Base-by-base conservation (phyloP, 2,888 invertebrate species). In the Rhimphoctona megacephalus region DNA sequence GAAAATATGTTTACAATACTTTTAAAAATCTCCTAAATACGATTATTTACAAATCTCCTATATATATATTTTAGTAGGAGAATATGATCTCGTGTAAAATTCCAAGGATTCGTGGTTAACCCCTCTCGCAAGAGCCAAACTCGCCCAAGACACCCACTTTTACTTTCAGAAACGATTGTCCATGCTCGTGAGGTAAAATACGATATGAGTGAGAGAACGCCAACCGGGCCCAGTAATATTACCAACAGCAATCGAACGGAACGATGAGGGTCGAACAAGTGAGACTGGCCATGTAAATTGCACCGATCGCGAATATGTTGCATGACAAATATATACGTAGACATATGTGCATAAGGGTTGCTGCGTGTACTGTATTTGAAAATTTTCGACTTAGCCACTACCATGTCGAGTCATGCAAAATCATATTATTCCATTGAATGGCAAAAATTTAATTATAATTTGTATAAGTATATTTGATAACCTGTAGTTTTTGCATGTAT, bases 151-250 rank as follows among this genome's bases (percentile, higher is more conserved):
- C 90, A 88, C 88, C 88, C 89, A 92, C 92, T 92, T 92, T 92
- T 92, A 92, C 91, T 92, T 91, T 91, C 91, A 89, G 84, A 87
- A 89, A 87, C 89, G 89, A 90, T 90, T 91, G 88, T 89, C 88
- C 88, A 88, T 83, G 73, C 64, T 61, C 78, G 82, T 54, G 81
- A 85, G 78, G 86, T 82, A 85, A 49, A 81, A 81, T 66, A 76
- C 72, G 88, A 86, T 81, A 86, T 73, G 64, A 82, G 73, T 25
- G 72, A 36, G 74, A 81, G 67, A 79, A 49, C 78, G 61, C 69
- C 25, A 81, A 86, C 81, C 81, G 78, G 78, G 79, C 86, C 86
- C 69, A 84, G 81, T 39, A 66, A 72, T 74, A 57, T 70, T 80
- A 74, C 80, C 57, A 70, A 33, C 78, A 69, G 83, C 83, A 57